Conservation (phyloP, 2,113 vertebrate genomes). For the Arvicanthis niloticus region DNA sequence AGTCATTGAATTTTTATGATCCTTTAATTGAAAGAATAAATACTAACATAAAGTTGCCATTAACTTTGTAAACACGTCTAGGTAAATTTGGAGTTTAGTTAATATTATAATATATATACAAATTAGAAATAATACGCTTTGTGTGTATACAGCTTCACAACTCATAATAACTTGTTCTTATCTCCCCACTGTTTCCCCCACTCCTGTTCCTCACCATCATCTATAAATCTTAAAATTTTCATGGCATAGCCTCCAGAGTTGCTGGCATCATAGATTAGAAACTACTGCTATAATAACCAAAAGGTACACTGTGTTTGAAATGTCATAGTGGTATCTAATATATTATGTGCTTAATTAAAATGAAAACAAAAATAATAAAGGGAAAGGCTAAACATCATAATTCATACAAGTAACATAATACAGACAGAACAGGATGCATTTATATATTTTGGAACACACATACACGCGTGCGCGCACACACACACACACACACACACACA, state of each 20-base stretch:
- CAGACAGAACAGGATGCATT: not conserved
- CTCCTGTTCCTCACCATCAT: not conserved
- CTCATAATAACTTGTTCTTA: not conserved
- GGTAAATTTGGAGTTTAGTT: constrained; percentile 47
- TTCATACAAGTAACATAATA: not conserved
- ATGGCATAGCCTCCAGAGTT: not conserved
- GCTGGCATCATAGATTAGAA: constrained; percentile 15
- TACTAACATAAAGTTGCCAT: constrained; percentile 11
- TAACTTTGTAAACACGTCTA: constrained; percentile 12
- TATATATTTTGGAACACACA: not conserved
- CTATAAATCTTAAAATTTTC: not conserved
- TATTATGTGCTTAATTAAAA: not conserved
- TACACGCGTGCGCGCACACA: no score
- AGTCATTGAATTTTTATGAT: constrained; percentile 20
- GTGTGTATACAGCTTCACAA: not conserved
- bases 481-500: not conserved
- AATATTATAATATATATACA: not conserved
- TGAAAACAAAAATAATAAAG: not conserved
- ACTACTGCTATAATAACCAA: not conserved
- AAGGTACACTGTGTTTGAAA: not conserved
- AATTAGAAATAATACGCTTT: constrained; percentile 24
- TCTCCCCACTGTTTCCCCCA: not conserved
- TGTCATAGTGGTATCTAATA: not conserved
- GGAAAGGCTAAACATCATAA: not conserved
- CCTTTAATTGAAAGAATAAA: constrained; percentile 37